Base-by-base conservation (phyloP, 2,797 vertebrate species). In the Falco concolor region DNA sequence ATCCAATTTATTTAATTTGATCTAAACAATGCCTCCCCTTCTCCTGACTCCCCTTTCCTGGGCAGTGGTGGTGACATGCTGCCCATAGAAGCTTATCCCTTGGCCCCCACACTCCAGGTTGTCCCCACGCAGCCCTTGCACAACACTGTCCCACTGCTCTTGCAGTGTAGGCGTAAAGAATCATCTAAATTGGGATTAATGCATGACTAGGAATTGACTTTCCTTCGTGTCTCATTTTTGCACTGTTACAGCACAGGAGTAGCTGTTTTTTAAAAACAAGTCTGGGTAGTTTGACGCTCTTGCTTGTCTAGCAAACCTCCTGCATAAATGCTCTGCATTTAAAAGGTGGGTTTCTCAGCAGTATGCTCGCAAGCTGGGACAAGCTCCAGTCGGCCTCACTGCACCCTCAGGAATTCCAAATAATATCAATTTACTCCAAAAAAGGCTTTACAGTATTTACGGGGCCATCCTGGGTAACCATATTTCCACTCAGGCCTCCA, bases 351-450 rank as follows among this genome's bases (percentile, higher is more conserved):
- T 84, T 82, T 90, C 75, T 88, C 63, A 89, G 83, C 47, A 78
- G 34, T 3, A 15, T 11, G n/a, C 22, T n/a, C 15, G 10, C 74
- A 92, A 93, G 91, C 67, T 95, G 64, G 36, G 80, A 95, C 93
- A 96, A 84, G 94, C 34, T 53, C 36, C 3, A 12, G n/a, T 70
- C 61, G 56, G 44, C 45, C 74, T 74, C 7, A 3, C 47, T 88
- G 64, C 44, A 44, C 50, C 38, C 50, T 81, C 63, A 76, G 76
- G 67, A 89, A 74, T 88, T 87, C 56, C 63, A 88, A 24, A 86
- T 64, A 84, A 78, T 44, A 74, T n/a, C 24, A 65, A 9, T 50
- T 86, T 67, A 8, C 38, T 88, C 44, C 36, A 79, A 60, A 78
- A 53, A 75, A 61, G 27, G 23, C 25, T 91, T 70, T 54, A 30